phyloP scores from a whole-genome alignment of 1,140 invertebrate species.

The Brachionus rotundiformis region DNA sequence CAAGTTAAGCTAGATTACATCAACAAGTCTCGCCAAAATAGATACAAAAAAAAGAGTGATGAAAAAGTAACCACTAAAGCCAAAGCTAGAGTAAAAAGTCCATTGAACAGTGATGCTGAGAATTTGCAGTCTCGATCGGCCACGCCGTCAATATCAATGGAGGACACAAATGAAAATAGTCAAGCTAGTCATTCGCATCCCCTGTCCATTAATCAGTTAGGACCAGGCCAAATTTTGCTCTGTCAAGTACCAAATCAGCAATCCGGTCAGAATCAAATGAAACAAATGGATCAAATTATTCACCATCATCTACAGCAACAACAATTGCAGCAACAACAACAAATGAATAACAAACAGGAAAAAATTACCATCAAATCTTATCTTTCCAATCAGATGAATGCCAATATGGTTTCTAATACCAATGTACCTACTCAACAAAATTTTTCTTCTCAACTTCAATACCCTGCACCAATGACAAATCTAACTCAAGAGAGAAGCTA shows the following conservation, averaged over 20 bases:
- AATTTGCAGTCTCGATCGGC: conserved; percentile 2
- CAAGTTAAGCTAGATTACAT: conserved; percentile 65
- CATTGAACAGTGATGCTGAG: background rate
- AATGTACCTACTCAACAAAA: background rate
- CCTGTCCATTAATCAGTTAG: background rate
- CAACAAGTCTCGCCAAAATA: conserved; percentile 34
- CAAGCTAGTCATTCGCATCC: background rate
- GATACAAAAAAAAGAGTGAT: conserved; percentile 41
- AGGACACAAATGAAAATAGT: conserved; percentile 28
- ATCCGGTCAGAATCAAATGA: conserved; percentile 13
- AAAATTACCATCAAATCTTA: conserved; percentile 37
- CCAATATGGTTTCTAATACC: background rate
- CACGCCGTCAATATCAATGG: conserved; percentile 5
- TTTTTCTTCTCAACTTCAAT: background rate
- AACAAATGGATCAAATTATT: conserved; percentile 31
- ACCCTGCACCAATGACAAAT: background rate
- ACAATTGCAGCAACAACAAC: conserved; percentile 52
- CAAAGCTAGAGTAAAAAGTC: background rate
- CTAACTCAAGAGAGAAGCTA: background rate
- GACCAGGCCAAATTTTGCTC: background rate
- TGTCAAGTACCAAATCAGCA: background rate
- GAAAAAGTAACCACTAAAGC: conserved; percentile 12
- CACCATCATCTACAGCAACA: conserved; percentile 53
- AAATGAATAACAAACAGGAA: background rate
- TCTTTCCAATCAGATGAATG: background rate